Percentiles rank a stretch among this genome's conserved stretches.
These are phyloP conservation scores for Rattus norvegicus DNA, from an alignment of 2,113 vertebrate genomes.

Conservation along the genomic window DNA sequence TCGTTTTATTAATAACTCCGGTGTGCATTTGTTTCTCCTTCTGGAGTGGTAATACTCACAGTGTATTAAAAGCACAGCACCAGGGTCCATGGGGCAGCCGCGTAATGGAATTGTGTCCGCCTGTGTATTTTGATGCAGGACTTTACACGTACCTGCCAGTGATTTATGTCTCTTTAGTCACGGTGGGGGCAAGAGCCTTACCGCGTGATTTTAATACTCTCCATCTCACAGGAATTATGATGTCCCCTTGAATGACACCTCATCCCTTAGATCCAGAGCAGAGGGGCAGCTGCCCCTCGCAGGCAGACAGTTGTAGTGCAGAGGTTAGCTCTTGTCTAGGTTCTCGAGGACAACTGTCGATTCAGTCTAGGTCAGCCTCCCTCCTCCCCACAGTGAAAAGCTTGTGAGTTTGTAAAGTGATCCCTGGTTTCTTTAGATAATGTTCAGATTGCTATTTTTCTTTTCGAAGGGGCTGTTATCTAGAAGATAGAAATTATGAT, in stretches of 20 bases:
- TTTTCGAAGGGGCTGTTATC: conserved; percentile 34
- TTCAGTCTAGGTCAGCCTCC: background rate
- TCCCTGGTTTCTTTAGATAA: conserved; percentile 41
- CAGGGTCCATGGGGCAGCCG: background rate
- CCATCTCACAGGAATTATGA: background rate
- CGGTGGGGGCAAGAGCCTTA: no score
- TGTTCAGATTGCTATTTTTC: conserved; percentile 44
- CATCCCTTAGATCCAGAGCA: background rate
- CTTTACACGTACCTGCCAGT: background rate
- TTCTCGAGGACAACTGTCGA: background rate
- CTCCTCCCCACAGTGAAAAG: background rate
- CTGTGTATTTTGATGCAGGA: background rate
- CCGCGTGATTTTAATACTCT: background rate
- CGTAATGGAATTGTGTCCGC: no score
- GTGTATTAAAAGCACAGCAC: background rate
- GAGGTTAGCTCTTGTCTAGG: conserved; percentile 48
- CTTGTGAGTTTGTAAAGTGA: conserved; percentile 25
- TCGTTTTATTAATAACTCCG: background rate
- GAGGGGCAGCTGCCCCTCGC: background rate
- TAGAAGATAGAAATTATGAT: background rate
- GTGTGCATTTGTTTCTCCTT: background rate
- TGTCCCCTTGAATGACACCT: background rate
- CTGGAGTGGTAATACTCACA: background rate
- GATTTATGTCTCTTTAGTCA: background rate
- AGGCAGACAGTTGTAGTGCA: conserved; percentile 41